Evolutionary conservation across 2,888 invertebrate species (phyloP), one percentile per base, ranked within the genome.

Genomic region (Spodoptera littoralis): DNA sequence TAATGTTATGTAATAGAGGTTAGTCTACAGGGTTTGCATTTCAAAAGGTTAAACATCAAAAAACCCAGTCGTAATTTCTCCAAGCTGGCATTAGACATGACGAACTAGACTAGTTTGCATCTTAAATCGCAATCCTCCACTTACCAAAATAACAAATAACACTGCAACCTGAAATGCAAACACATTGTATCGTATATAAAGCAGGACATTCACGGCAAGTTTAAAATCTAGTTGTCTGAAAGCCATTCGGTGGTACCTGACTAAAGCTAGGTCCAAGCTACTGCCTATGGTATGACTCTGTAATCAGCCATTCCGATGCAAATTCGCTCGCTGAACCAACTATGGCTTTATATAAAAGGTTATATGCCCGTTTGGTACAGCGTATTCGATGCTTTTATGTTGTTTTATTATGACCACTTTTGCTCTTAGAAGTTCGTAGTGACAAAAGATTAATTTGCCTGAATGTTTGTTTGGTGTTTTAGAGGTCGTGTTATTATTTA

Each of bases 241-340:
- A 73, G 55, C 75, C 75, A 82, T 82, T 80, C 74, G 69, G 71
- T 53, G 67, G 74, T 82, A 82, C 81, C 81, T 81, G 81, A 65
- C 60, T 76, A 78, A 73, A 87, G 83, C 90, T 83, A 85, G 88
- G 87, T 86, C 87, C 88, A 79, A 65, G 72, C 79, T 78, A 84
- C 77, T 82, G 91, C 89, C 91, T 92, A 92, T 89, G 88, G 89
- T 88, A 88, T 87, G 86, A 88, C 89, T 89, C 90, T 85, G 89
- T 92, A 93, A 93, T 93, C 93, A 92, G 90, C 93, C 90, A 93
- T 93, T 93, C 92, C 92, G 88, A 93, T 93, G 93, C 92, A 92
- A 93, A 93, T 93, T 90, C 89, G 83, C 83, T 85, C 84, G 85
- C 91, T 91, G 91, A 90, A 92, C 90, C 93, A 91, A 92, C 93